Evolutionary conservation across 2,113 vertebrate species (phyloP).

Genomic region (Phyllostomus discolor): DNA sequence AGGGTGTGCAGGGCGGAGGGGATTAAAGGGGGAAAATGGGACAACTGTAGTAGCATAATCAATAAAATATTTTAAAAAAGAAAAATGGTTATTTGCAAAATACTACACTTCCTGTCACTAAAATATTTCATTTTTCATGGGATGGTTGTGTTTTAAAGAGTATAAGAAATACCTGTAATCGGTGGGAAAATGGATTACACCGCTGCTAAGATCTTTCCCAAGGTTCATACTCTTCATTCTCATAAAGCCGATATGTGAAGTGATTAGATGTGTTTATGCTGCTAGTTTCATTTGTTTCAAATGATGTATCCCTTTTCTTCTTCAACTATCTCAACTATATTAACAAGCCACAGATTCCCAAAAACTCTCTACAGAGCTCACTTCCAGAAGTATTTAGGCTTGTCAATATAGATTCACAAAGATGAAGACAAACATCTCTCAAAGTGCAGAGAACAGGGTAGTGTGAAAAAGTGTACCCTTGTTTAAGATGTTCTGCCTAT

Average conservation of each 20-base stretch:
- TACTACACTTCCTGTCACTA: background rate
- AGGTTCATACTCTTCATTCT: background rate
- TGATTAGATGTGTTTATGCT: background rate
- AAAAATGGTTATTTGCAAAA: background rate
- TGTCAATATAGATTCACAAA: background rate
- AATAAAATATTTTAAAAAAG: background rate
- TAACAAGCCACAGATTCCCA: background rate
- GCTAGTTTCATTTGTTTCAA: background rate
- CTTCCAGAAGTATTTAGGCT: background rate
- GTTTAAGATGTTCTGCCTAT: background rate
- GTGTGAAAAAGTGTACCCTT: background rate
- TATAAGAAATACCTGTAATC: background rate
- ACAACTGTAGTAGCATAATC: too few relatives aligned
- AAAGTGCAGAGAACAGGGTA: background rate
- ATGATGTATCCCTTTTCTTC: background rate
- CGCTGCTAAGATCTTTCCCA: background rate
- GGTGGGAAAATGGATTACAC: background rate
- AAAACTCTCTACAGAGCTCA: background rate
- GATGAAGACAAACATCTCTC: background rate
- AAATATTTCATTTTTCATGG: background rate
- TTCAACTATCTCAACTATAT: background rate
- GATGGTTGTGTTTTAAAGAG: background rate
- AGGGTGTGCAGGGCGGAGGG: too few relatives aligned
- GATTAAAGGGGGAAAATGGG: too few relatives aligned
- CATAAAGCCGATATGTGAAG: constrained; percentile 3